Evolutionary conservation across 2,888 invertebrate genomes (phyloP), one percentile per base, ranked within the genome.

Genomic region (Galerucella nymphaeae): DNA sequence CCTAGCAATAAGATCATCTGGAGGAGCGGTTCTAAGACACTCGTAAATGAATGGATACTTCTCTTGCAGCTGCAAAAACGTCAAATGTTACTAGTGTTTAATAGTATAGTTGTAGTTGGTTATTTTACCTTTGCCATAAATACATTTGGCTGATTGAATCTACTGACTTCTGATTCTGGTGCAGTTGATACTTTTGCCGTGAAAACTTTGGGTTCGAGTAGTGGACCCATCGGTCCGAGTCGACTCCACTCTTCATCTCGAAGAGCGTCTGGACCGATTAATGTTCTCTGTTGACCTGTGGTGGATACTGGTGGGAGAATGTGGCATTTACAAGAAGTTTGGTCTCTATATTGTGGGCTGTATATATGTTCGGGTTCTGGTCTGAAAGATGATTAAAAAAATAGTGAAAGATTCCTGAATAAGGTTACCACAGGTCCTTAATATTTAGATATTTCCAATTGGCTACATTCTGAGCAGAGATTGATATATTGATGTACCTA

Each of bases 41-140:
- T 90, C 90, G 83, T 91, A 91, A 79, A 91, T 88, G 87, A 89
- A 90, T 42, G 92, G 92, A 82, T 90, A 90, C 79, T 91, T 91
- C 53, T 90, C 88, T 84, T 91, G 88, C 23, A 92, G 83, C 91
- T 91, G 76, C 73, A 81, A 80, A 42, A 45, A 59, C 4, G 2
- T 4, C 5, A 14, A 45, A 45, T 45, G 45, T 45, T 45, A 45
- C 3, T 45, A 11, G 13, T 41, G 9, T 62, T 62, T 14, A n/a
- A 38, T 38, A 38, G 30, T 38, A 38, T 38, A 38, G 1, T 0
- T 45, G 5, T 9, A 11, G 2, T 41, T 58, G 14, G 6, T 10
- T 20, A 18, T 6, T 45, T 77, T 84, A 91, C 91, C 87, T 91
- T 91, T 87, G 84, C 89, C 67, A 91, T 82, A 82, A 90, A 92